Evolutionary conservation across 2,888 invertebrate genomes (phyloP), one percentile per base, ranked within the genome.

Genomic region (Pammene fasciana): DNA sequence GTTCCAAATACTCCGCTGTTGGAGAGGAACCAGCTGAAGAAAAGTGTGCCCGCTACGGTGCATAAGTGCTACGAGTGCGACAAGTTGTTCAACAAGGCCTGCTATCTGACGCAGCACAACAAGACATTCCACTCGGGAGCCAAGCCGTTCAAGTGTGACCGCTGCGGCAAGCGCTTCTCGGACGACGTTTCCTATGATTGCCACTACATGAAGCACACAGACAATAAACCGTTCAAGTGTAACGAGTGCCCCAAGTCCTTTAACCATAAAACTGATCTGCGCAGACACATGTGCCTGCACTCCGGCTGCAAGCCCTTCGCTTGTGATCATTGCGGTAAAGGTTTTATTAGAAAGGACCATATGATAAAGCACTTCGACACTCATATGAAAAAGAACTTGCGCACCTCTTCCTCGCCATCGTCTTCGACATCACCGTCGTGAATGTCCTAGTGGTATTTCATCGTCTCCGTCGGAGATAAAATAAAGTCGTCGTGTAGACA

Each of bases 301-400:
- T 96, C 96, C n/a, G 97, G 97, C 60, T 94, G 95, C 79, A 97
- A 97, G 85, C 97, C 97, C 52, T 97, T 95, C 85, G 93, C 94
- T 73, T 98, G 97, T 88, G 94, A 95, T 76, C 94, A 94, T 73
- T 98, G 97, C 86, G 95, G 95, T 72, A 97, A 97, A 87, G 97
- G 97, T 62, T 98, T 98, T 87, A 97, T 97, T 78, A 94, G 97
- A 75, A 97, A 97, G 88, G 97, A 98, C 89, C 97, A 97, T 88
- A 96, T 97, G 97, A 94, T 96, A 75, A 97, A 97, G 86, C 97
- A 97, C 86, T 93, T 94, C 76, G 96, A 96, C 77, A 97, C 97
- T 64, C 97, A 97, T 89, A 93, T 94, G 65, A 95, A 94, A 83
- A 95, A 95, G 80, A 90, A 86, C 73, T 81, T 86, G 68, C 88